Conservation (phyloP, 2,888 invertebrate genomes). For the Germaria angustata region DNA sequence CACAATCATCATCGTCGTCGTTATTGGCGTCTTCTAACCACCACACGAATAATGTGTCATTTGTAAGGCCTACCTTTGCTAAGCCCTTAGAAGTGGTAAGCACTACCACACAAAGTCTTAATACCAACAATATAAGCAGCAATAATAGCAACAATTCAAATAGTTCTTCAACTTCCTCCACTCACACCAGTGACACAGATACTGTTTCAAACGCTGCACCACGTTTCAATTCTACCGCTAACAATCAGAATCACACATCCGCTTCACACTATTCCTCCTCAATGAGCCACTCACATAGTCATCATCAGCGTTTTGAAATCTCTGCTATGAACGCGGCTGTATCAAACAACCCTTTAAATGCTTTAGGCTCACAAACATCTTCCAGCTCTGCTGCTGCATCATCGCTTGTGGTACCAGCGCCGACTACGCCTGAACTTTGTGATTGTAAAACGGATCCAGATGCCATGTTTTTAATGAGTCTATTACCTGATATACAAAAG, state of each 20-base stretch:
- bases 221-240: conserved; percentile 50
- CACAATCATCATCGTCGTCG: conserved; percentile 62
- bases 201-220: conserved; percentile 50
- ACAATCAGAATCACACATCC: conserved; percentile 54
- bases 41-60: conserved; percentile 74
- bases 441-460: conserved; percentile 79
- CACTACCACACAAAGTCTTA: conserved; percentile 72
- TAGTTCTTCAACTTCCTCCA: conserved; percentile 26
- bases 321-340: conserved; percentile 45
- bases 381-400: conserved; percentile 15
- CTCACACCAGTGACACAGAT: conserved; percentile 26
- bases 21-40: conserved; percentile 49
- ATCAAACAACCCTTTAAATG: conserved; percentile 2
- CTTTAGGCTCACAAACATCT: conserved; percentile 7
- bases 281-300: conserved; percentile 42
- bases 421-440: conserved; percentile 72
- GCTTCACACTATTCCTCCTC: conserved; percentile 41
- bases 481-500: conserved; percentile 78
- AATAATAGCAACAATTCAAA: conserved; percentile 45
- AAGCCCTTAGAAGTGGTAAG: conserved; percentile 74
- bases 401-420: background rate
- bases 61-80: conserved; percentile 75
- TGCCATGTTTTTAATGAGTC: conserved; percentile 79
- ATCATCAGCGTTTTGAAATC: conserved; percentile 62
- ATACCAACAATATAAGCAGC: conserved; percentile 36